These are phyloP conservation scores for Chrysocyon brachyurus DNA, from an alignment of 2,797 vertebrate genomes.

Conservation along the genomic window DNA sequence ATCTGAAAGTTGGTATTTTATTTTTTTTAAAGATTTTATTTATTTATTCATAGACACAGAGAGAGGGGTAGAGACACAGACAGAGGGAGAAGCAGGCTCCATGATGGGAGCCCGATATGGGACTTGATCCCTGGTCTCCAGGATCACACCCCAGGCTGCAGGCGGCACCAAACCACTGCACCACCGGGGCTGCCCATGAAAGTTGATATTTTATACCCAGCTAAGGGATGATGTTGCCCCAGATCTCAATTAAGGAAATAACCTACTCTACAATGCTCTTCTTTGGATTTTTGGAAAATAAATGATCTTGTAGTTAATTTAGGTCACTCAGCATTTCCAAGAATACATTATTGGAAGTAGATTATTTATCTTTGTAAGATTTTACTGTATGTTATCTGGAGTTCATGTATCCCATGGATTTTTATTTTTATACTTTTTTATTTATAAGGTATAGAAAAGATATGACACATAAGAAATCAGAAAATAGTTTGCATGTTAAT, in stretches of 20 bases:
- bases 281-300: constrained; percentile 7
- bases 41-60: no score
- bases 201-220: neutral
- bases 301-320: constrained; percentile 42
- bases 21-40: neutral
- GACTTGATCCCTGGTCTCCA: no score
- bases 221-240: neutral
- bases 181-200: neutral
- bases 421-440: neutral
- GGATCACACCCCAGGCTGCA: no score
- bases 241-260: constrained; percentile 14
- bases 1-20: neutral
- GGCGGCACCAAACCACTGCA: no score
- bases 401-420: neutral
- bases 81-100: no score
- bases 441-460: neutral
- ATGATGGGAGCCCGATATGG: no score
- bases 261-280: neutral
- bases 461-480: constrained; percentile 5
- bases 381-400: neutral
- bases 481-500: neutral
- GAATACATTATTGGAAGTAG: neutral
- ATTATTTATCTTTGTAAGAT: constrained; percentile 7
- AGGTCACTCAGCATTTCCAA: constrained; percentile 4
- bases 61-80: no score